Evolutionary conservation across 2,113 vertebrate species (phyloP), one percentile per base, ranked within the genome.

Genomic region (Cryptotis parvus): DNA sequence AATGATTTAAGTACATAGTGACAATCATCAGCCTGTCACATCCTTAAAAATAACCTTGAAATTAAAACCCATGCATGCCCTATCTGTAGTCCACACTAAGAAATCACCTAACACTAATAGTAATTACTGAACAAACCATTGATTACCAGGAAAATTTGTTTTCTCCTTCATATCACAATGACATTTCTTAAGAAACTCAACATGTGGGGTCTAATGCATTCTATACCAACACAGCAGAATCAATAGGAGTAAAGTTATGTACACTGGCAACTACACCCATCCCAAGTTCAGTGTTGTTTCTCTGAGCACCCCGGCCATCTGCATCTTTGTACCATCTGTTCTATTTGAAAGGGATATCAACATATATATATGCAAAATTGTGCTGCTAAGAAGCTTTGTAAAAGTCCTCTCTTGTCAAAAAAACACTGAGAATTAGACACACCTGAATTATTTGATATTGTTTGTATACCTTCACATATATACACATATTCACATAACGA

Each of bases 321-420:
- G 27, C 20, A 61, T 37, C 26, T 4, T 41, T 65, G 27, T 74
- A 43, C 84, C 79, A 89, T 84, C 73, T 84, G 55, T 45, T 31
- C 15, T 29, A 58, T 89, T 78, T 84, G 41, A 66, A 83, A 93
- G 55, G 65, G 35, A 84, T 74, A 26, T 68, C 41, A 93, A 73
- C 55, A 68, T 55, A 84, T 27, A 58, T 73, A 24, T 77, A 70
- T 84, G 52, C 41, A 77, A 86, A 80, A 43, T 35, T 52, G 4
- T 80, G 9, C 9, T 45, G 66, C 37, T 14, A 35, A 78, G 61
- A 26, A 22, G 55, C 55, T 58, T 58, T 84, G 66, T 92, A 20
- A 72, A 87, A 37, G 73, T 39, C n/a, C 74, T 55, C 7, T 35
- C 55, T 88, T 65, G 14, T 29, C 9, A 12, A 49, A 31, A 39